Conservation (phyloP, 2,113 vertebrate genomes). For the Beaufortia kweichowensis region DNA sequence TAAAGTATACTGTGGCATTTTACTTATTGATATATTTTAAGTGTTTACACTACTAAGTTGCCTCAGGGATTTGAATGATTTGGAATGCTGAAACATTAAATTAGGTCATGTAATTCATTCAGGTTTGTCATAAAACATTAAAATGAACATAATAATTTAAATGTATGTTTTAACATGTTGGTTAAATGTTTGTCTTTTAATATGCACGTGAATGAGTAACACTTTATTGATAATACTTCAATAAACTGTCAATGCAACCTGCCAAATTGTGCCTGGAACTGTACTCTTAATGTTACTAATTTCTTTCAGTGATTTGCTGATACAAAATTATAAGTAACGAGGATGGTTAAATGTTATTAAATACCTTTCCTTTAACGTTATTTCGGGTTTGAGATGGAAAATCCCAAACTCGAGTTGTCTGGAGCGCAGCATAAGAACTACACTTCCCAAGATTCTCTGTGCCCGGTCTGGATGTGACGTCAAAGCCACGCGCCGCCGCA, state of each 20-base stretch:
- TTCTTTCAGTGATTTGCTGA: no score
- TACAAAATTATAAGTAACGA: no score
- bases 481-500: background rate
- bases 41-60: background rate
- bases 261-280: no score
- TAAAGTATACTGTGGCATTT: background rate
- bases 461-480: background rate
- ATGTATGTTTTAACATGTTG: conserved; percentile 15
- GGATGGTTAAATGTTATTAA: no score
- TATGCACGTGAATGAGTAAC: background rate
- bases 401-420: no score
- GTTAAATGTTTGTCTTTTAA: background rate
- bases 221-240: background rate
- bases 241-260: background rate
- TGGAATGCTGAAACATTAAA: background rate
- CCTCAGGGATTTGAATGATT: background rate
- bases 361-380: no score
- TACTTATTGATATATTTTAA: background rate
- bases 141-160: conserved; percentile 24
- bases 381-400: no score
- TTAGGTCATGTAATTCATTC: background rate
- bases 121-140: background rate
- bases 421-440: no score
- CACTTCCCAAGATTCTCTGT: background rate
- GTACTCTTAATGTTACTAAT: no score